A percentile compares a stretch with the other conserved stretches of the same genome.
phyloP scores from a whole-genome alignment of 2,797 vertebrate genomes.

The Enteromius fasciolatus region DNA sequence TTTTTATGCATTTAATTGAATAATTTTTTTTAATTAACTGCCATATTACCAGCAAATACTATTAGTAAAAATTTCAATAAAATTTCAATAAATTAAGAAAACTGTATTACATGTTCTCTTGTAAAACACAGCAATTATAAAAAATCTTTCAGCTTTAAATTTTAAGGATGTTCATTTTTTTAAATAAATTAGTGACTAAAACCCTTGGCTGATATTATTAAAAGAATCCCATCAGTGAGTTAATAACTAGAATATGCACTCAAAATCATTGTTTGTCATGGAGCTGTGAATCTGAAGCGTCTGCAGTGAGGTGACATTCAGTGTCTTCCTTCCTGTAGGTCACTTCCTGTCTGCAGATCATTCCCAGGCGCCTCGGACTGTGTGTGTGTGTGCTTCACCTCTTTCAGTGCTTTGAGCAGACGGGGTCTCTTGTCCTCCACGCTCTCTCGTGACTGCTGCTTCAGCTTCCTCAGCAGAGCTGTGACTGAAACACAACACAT shows the following conservation, averaged over 20 bases:
- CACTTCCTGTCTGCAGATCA: background rate
- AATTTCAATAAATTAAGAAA: background rate
- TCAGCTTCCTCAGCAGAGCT: slow-evolving; percentile 94
- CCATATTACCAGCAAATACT: background rate
- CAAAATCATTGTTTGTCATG: no score
- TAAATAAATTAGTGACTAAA: background rate
- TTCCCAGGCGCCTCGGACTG: background rate
- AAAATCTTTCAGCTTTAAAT: background rate
- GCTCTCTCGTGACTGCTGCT: slow-evolving; percentile 96
- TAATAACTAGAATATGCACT: background rate
- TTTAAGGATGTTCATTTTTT: no score
- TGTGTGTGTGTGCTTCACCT: slow-evolving; percentile 72
- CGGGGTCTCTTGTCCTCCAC: slow-evolving; percentile 98
- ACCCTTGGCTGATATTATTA: background rate
- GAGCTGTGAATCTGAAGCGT: background rate
- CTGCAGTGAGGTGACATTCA: background rate
- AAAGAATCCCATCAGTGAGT: background rate
- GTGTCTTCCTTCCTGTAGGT: background rate
- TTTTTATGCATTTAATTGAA: no score
- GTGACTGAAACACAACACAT: slow-evolving; percentile 77
- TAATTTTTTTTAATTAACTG: background rate
- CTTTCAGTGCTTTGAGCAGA: slow-evolving; percentile 94
- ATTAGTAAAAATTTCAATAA: background rate
- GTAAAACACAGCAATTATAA: background rate
- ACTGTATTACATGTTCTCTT: background rate